phyloP scores from a whole-genome alignment of 2,797 vertebrate species.

The Coccyzus lansbergi region DNA sequence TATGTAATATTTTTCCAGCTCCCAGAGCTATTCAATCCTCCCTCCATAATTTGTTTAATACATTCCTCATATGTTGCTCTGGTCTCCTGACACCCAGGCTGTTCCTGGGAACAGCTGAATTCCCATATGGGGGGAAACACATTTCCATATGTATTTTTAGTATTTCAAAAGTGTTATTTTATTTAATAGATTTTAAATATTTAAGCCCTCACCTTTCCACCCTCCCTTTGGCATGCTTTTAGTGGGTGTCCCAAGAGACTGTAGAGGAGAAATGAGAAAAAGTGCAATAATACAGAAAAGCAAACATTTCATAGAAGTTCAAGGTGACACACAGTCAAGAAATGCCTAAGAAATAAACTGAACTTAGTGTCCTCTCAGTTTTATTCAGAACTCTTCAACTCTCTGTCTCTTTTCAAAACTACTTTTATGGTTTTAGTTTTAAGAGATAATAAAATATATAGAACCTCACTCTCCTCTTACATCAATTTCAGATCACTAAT shows the following conservation, averaged over 20 bases:
- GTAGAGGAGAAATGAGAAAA: conserved; percentile 30
- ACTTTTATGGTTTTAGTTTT: conserved; percentile 17
- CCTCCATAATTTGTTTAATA: conserved; percentile 63
- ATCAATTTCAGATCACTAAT: neutral
- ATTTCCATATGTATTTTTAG: conserved; percentile 53
- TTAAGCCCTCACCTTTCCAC: neutral
- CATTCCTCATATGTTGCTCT: conserved; percentile 65
- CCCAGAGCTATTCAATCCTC: neutral
- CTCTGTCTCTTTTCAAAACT: conserved; percentile 29
- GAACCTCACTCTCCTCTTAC: neutral
- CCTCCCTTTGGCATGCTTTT: neutral
- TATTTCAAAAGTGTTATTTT: conserved; percentile 52
- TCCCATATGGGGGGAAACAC: conserved; percentile 53
- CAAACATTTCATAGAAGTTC: neutral
- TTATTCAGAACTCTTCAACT: neutral
- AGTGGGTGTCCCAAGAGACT: neutral
- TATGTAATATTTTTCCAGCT: conserved; percentile 60
- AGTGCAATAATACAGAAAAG: neutral
- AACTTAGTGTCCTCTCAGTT: neutral
- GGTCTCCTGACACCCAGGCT: conserved; percentile 59
- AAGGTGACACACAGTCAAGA: neutral
- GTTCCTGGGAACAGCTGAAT: conserved; percentile 68
- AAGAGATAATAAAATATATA: conserved; percentile 51
- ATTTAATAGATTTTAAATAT: conserved; percentile 62
- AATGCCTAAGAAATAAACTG: neutral